Evolutionary conservation across 1,140 invertebrate species (phyloP).

Genomic region (Limonius californicus): DNA sequence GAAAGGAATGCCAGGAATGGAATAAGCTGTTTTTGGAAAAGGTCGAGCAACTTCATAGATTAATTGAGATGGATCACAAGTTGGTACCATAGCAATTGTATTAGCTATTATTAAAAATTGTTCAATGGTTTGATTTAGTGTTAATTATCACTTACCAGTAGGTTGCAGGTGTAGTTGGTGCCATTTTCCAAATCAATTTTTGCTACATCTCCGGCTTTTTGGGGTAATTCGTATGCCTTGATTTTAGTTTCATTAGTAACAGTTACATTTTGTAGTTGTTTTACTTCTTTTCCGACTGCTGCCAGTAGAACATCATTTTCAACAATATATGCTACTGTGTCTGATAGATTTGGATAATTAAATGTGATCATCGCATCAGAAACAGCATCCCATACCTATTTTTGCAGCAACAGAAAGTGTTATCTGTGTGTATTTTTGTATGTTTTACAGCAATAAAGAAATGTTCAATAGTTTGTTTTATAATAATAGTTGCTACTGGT

Average conservation of each 20-base stretch:
- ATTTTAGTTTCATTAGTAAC: conserved; percentile 53
- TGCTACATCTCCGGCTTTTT: conserved; percentile 34
- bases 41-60: conserved; percentile 17
- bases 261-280: conserved; percentile 45
- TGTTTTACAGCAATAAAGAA: no score
- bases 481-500: no score
- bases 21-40: conserved; percentile 17
- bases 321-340: conserved; percentile 85
- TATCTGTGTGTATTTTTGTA: no score
- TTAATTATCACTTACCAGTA: conserved; percentile 63
- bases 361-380: conserved; percentile 86
- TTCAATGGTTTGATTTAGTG: no score
- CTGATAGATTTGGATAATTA: conserved; percentile 64
- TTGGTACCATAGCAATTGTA: background rate
- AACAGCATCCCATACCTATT: conserved; percentile 85
- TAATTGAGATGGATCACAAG: background rate
- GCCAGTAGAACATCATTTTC: conserved; percentile 87
- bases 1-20: conserved; percentile 18
- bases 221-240: conserved; percentile 52
- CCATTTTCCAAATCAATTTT: conserved; percentile 55
- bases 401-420: no score
- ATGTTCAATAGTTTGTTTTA: no score
- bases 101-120: no score
- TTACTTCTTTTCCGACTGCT: conserved; percentile 56
- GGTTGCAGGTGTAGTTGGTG: conserved; percentile 54